Evolutionary conservation across 2,113 vertebrate genomes (phyloP).

Genomic region (Galeopterus variegatus): DNA sequence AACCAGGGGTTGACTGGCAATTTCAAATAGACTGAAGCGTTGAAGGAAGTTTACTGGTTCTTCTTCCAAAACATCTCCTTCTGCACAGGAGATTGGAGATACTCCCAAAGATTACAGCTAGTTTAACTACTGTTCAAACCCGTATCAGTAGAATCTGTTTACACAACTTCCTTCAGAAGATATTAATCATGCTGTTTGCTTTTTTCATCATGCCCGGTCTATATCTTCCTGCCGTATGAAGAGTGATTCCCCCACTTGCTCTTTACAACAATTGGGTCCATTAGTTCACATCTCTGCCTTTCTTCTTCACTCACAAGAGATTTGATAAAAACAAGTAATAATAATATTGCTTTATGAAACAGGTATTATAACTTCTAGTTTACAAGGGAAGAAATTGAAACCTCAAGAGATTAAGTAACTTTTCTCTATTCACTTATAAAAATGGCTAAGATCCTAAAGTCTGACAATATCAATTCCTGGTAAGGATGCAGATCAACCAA

Average conservation of each 20-base stretch:
- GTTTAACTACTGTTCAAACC: background rate
- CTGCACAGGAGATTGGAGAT: background rate
- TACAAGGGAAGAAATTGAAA: background rate
- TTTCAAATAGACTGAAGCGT: background rate
- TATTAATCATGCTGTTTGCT: background rate
- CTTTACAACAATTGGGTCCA: background rate
- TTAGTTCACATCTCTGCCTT: background rate
- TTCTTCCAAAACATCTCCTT: background rate
- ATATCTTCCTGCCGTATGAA: background rate
- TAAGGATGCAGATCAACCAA: background rate
- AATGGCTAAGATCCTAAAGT: background rate
- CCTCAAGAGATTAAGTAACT: background rate
- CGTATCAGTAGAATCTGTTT: background rate
- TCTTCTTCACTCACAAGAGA: background rate
- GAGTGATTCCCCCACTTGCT: background rate
- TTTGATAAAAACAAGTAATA: background rate
- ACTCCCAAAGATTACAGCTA: background rate
- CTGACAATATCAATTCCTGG: background rate
- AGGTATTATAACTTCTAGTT: background rate
- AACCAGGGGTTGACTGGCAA: background rate
- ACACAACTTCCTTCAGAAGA: background rate
- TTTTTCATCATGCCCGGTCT: accelerated
- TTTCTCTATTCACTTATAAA: background rate
- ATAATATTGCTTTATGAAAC: background rate
- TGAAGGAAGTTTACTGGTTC: background rate